Percentiles rank a stretch among this genome's conserved stretches.
Conservation (phyloP, 2,113 vertebrate genomes). For the Cyprinodon tularosa region DNA sequence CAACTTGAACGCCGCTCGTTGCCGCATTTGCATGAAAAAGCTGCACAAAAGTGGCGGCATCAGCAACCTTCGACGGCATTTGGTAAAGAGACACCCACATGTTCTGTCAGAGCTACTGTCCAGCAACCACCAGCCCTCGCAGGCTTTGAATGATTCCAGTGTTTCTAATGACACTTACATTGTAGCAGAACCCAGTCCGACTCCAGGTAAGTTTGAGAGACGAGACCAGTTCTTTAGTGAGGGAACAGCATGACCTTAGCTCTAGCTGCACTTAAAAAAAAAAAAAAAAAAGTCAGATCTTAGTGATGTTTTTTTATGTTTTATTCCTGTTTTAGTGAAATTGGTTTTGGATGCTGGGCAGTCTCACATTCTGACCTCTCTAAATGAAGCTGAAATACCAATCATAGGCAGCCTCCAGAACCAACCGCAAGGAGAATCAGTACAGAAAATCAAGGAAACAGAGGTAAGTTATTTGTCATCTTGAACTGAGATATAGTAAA, state of each 20-base stretch:
- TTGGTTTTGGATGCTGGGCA: slow-evolving; percentile 54
- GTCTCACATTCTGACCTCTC: slow-evolving; percentile 1
- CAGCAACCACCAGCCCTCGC: background rate
- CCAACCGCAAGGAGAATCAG: background rate
- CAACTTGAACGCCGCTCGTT: slow-evolving; percentile 53
- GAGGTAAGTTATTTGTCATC: background rate
- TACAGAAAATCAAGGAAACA: slow-evolving; percentile 5
- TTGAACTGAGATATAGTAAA: slow-evolving; percentile 12
- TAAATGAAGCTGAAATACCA: slow-evolving; percentile 35
- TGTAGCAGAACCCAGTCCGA: background rate
- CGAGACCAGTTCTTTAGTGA: background rate
- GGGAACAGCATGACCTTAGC: background rate
- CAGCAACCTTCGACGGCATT: slow-evolving; percentile 73
- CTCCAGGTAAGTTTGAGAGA: slow-evolving; percentile 35
- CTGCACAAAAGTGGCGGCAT: slow-evolving; percentile 67
- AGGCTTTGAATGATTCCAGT: background rate
- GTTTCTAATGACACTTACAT: background rate
- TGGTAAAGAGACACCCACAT: slow-evolving; percentile 71
- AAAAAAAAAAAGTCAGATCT: background rate
- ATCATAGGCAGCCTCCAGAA: slow-evolving; percentile 14
- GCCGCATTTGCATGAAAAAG: slow-evolving; percentile 72
- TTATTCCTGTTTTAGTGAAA: slow-evolving; percentile 49
- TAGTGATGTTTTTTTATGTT: background rate
- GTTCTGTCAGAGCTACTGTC: slow-evolving; percentile 44
- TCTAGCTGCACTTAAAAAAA: background rate